Percentiles rank a stretch among this genome's conserved stretches.
phyloP scores from a whole-genome alignment of 1,140 invertebrate genomes.

The Ctenoplectra terminalis region DNA sequence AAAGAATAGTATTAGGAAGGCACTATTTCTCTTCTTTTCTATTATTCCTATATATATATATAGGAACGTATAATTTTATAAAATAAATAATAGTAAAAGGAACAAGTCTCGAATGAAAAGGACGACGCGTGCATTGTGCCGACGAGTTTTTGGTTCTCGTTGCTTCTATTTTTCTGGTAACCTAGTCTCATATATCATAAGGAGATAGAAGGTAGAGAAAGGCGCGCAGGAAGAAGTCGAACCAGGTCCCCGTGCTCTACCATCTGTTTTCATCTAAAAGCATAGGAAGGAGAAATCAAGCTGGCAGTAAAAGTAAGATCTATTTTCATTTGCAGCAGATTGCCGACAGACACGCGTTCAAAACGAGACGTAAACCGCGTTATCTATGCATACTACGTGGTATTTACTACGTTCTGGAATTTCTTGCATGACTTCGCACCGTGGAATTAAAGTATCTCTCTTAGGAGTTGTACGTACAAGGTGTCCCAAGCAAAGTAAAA shows the following conservation, averaged over 20 bases:
- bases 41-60: too few relatives aligned
- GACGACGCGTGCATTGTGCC: not conserved
- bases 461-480: too few relatives aligned
- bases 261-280: conserved; percentile 48
- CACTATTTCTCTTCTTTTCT: too few relatives aligned
- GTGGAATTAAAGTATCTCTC: not conserved
- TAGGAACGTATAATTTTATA: not conserved
- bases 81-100: not conserved
- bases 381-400: not conserved
- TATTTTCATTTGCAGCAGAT: conserved; percentile 48
- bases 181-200: not conserved
- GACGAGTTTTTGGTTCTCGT: conserved; percentile 1
- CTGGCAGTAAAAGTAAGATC: conserved; percentile 38
- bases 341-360: not conserved
- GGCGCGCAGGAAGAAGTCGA: conserved; percentile 8
- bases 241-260: not conserved
- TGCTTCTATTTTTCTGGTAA: conserved; percentile 21
- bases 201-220: conserved; percentile 11
- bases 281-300: conserved; percentile 1
- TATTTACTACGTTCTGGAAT: not conserved
- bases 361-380: conserved; percentile 6
- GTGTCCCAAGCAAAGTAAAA: too few relatives aligned
- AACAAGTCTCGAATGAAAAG: not conserved
- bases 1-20: too few relatives aligned
- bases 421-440: not conserved